Percentiles rank a stretch among this genome's conserved stretches.
These are phyloP conservation scores for Ephialtes manifestator DNA, from an alignment of 2,888 invertebrate genomes.

Conservation along the genomic window DNA sequence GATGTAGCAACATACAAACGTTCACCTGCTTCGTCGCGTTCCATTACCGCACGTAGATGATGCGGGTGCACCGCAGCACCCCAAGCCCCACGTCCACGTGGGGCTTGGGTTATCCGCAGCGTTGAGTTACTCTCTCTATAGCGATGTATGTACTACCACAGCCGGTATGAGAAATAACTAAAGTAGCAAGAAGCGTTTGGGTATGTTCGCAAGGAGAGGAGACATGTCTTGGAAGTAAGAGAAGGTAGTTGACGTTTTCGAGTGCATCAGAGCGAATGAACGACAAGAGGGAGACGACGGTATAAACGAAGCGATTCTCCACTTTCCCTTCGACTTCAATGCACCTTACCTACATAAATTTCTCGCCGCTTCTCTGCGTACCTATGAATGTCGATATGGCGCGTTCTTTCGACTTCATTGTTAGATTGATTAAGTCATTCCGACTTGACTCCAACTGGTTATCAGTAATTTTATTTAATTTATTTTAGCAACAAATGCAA, in stretches of 20 bases:
- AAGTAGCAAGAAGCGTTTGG: background rate
- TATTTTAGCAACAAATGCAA: too few relatives aligned
- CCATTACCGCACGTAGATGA: constrained; percentile 41
- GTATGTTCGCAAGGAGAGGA: background rate
- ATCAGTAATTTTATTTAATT: background rate
- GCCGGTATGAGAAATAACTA: constrained; percentile 9
- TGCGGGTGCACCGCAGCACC: constrained; percentile 27
- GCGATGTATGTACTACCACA: constrained; percentile 11
- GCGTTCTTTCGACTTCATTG: background rate
- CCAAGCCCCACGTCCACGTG: constrained; percentile 25
- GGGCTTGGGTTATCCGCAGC: constrained; percentile 20
- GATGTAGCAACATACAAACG: constrained; percentile 15
- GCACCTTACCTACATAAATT: constrained; percentile 11
- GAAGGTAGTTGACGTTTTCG: constrained; percentile 7
- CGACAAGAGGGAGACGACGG: constrained; percentile 1
- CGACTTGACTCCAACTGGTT: background rate
- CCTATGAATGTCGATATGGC: constrained; percentile 12
- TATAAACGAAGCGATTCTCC: constrained; percentile 1
- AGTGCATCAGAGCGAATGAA: constrained; percentile 6
- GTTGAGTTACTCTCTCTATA: background rate
- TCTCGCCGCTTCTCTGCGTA: background rate
- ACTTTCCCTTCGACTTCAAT: constrained; percentile 4
- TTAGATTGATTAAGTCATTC: background rate
- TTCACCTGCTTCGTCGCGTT: constrained; percentile 50
- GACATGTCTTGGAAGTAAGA: background rate